Evolutionary conservation across 2,797 vertebrate genomes (phyloP).

Genomic region (Myotis pilosus): DNA sequence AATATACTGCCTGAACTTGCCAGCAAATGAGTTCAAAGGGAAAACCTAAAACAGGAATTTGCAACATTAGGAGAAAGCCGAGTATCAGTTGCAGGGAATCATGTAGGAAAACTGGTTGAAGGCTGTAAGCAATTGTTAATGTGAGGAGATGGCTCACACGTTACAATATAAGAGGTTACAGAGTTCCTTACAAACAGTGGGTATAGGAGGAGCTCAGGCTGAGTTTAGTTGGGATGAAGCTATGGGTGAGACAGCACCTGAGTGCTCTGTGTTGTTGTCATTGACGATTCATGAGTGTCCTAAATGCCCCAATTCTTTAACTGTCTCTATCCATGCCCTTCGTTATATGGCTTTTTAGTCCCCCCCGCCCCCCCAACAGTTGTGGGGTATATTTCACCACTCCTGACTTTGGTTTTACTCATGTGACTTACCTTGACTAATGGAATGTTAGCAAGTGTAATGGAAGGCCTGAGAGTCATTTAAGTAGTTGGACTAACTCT

Average conservation of each 20-base stretch:
- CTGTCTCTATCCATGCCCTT: background rate
- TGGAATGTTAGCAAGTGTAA: background rate
- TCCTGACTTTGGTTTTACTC: background rate
- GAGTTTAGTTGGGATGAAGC: background rate
- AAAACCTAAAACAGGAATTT: background rate
- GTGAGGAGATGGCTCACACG: background rate
- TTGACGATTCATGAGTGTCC: background rate
- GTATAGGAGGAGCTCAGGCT: background rate
- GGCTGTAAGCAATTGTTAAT: background rate
- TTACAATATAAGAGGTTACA: background rate
- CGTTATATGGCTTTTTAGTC: background rate
- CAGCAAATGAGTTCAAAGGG: background rate
- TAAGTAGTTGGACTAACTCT: background rate
- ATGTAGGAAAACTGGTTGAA: background rate
- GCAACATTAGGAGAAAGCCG: background rate
- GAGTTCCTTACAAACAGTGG: background rate
- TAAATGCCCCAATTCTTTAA: background rate
- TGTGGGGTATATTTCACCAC: background rate
- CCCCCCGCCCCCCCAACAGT: background rate
- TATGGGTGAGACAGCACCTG: background rate
- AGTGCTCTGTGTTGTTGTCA: background rate
- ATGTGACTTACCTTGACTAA: background rate
- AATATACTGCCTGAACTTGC: conserved; percentile 11
- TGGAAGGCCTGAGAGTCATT: background rate
- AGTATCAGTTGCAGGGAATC: background rate